Evolutionary conservation across 2,888 invertebrate genomes (phyloP).

Genomic region (Oscheius myriophilus): DNA sequence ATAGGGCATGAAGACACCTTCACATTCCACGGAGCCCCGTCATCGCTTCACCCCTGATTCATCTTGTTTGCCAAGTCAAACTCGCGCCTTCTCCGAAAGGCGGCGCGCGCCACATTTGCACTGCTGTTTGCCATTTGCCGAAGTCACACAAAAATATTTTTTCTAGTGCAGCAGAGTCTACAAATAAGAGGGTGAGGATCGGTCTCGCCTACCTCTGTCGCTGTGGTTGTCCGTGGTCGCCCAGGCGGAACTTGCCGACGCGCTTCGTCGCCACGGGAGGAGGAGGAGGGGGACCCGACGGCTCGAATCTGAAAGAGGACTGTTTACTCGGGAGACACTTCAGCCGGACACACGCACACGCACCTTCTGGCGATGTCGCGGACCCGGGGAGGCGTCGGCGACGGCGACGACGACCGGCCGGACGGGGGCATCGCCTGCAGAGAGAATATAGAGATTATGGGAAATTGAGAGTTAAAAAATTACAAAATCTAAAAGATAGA

Average conservation of each 20-base stretch:
- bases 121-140: no score
- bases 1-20: no score
- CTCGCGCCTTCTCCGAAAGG: no score
- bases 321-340: background rate
- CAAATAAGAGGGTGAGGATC: slow-evolving; percentile 4
- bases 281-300: slow-evolving; percentile 12
- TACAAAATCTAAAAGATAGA: background rate
- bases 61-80: no score
- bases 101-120: no score
- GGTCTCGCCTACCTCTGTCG: slow-evolving; percentile 11
- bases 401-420: slow-evolving; percentile 25
- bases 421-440: slow-evolving; percentile 3
- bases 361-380: slow-evolving; percentile 26
- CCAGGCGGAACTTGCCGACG: slow-evolving; percentile 21
- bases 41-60: no score
- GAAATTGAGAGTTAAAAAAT: background rate
- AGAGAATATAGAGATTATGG: slow-evolving; percentile 9
- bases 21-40: no score
- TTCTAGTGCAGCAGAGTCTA: background rate
- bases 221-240: slow-evolving; percentile 22
- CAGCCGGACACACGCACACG: background rate
- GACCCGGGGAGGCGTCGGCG: slow-evolving; percentile 10
- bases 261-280: slow-evolving; percentile 17
- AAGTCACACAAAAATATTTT: no score
- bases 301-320: slow-evolving; percentile 26